Evolutionary conservation across 92 coral and sea anemone genomes (phyloP).

Genomic region (Zoanthus gigantus): DNA sequence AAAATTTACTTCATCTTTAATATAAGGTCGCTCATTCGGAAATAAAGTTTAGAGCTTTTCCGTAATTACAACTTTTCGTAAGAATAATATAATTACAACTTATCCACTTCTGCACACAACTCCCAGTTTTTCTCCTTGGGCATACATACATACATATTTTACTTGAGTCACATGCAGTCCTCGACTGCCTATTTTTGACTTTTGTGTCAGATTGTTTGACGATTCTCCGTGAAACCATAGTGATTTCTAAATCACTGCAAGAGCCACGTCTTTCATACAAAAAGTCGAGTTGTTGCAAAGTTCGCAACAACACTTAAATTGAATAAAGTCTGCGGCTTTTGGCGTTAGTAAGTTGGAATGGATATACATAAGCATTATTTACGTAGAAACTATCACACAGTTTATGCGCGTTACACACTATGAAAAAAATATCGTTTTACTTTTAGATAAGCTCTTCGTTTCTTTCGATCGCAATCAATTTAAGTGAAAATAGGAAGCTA

Average conservation of each 20-base stretch:
- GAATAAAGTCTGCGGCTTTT: neutral
- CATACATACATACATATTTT: neutral
- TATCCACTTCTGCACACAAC: too few species aligned
- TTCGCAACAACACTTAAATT: neutral
- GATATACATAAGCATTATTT: too few species aligned
- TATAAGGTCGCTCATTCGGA: too few species aligned
- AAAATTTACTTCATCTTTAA: too few species aligned
- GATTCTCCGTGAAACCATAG: constrained; percentile 27
- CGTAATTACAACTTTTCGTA: too few species aligned
- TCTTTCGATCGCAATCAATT: neutral
- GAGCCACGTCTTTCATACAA: neutral
- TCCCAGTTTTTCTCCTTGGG: neutral
- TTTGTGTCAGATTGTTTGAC: neutral
- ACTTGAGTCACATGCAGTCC: too few species aligned
- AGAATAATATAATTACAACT: too few species aligned
- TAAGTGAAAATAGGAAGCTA: neutral
- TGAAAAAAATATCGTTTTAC: too few species aligned
- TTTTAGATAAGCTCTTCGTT: too few species aligned
- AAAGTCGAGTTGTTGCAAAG: neutral
- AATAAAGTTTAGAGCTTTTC: too few species aligned
- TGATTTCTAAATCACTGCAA: neutral
- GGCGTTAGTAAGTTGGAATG: neutral
- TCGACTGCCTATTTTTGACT: neutral
- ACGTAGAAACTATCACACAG: too few species aligned
- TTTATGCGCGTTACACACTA: too few species aligned